These are phyloP conservation scores for Cancer borealis DNA, from an alignment of 2,888 invertebrate species.

Conservation along the genomic window DNA sequence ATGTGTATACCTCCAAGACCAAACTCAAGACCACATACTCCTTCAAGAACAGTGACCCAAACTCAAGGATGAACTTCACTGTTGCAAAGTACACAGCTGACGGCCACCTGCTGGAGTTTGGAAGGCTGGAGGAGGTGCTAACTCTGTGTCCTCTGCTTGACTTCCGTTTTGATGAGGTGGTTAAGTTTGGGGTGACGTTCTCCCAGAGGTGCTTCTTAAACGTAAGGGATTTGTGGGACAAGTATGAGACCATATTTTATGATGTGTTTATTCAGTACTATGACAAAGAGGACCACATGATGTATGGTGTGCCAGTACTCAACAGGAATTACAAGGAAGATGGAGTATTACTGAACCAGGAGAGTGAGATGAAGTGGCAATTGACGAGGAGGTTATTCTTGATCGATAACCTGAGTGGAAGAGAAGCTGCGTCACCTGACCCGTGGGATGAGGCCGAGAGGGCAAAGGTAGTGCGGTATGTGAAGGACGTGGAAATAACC, in stretches of 20 bases:
- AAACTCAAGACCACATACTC: slow-evolving; percentile 81
- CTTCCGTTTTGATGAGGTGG: slow-evolving; percentile 76
- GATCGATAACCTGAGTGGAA: slow-evolving; percentile 83
- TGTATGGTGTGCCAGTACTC: slow-evolving; percentile 83
- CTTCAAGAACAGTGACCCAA: slow-evolving; percentile 79
- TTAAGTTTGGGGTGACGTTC: slow-evolving; percentile 77
- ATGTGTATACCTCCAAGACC: slow-evolving; percentile 80
- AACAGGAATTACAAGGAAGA: slow-evolving; percentile 82
- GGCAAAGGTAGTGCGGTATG: slow-evolving; percentile 72
- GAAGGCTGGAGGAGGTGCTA: slow-evolving; percentile 59
- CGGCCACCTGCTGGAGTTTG: slow-evolving; percentile 80
- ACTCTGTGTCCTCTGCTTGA: slow-evolving; percentile 79
- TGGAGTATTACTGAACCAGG: slow-evolving; percentile 78
- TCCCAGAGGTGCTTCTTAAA: slow-evolving; percentile 69
- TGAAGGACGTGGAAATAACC: slow-evolving; percentile 73
- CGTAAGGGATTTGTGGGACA: slow-evolving; percentile 70
- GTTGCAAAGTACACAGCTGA: slow-evolving; percentile 80
- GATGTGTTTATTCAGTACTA: slow-evolving; percentile 83
- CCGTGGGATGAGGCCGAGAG: slow-evolving; percentile 65
- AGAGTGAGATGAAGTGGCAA: slow-evolving; percentile 83
- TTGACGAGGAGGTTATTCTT: slow-evolving; percentile 86
- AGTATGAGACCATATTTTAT: slow-evolving; percentile 81
- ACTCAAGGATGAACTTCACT: slow-evolving; percentile 81
- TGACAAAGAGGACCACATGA: slow-evolving; percentile 79
- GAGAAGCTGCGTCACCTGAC: slow-evolving; percentile 75